A percentile compares a stretch with the other conserved stretches of the same genome.
Conservation (phyloP, 1,140 invertebrate species). For the Philopotamus ludificatus region DNA sequence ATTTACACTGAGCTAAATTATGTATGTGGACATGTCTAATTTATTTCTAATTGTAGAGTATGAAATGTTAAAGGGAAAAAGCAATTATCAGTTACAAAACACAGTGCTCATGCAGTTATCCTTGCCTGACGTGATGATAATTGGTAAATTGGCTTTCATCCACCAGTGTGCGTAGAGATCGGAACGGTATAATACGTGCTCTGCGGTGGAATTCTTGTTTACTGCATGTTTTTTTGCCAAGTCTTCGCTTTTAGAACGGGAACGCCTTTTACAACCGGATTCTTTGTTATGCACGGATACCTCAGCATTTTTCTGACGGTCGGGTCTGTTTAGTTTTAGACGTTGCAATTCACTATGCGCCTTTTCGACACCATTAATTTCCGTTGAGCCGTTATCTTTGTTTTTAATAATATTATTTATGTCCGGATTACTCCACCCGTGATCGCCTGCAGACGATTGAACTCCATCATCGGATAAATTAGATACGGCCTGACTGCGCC, state of each 20-base stretch:
- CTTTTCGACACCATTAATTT: constrained; percentile 45
- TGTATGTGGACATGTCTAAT: background rate
- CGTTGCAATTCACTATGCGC: constrained; percentile 40
- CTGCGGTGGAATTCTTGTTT: constrained; percentile 46
- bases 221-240: constrained; percentile 50
- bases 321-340: constrained; percentile 18
- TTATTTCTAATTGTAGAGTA: constrained; percentile 3
- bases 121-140: constrained; percentile 65
- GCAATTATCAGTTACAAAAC: constrained; percentile 22
- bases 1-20: background rate
- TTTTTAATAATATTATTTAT: constrained; percentile 40
- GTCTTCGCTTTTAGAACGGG: constrained; percentile 53
- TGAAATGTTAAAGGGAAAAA: background rate
- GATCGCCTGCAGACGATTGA: constrained; percentile 47
- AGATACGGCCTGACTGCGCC: no score
- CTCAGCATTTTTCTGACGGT: no score
- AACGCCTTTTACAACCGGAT: constrained; percentile 8
- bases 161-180: constrained; percentile 89
- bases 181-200: constrained; percentile 67
- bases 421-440: constrained; percentile 53
- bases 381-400: background rate
- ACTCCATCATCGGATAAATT: no score
- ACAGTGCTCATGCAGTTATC: constrained; percentile 49
- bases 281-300: background rate
- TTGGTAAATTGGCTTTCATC: constrained; percentile 81